Conservation (phyloP, 2,113 vertebrate genomes). For the Vulpes lagopus region DNA sequence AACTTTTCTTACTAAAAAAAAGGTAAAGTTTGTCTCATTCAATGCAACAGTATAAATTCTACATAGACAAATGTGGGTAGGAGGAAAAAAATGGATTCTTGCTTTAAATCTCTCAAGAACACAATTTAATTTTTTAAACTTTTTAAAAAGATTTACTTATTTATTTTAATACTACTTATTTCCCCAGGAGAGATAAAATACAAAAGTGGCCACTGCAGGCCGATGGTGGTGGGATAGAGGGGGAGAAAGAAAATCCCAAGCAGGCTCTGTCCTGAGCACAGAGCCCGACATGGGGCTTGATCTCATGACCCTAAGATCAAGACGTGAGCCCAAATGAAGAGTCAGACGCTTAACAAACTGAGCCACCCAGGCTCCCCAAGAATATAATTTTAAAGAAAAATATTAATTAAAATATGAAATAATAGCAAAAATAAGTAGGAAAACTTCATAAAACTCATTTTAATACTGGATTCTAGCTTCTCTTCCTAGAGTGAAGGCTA, state of each 20-base stretch:
- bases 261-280: neutral
- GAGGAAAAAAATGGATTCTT: conserved; percentile 34
- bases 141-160: neutral
- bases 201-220: too few species aligned
- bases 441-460: conserved; percentile 20
- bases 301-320: neutral
- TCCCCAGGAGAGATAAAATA: too few species aligned
- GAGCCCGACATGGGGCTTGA: neutral
- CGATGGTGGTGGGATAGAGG: neutral
- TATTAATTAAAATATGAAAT: conserved; percentile 14
- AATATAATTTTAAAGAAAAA: conserved; percentile 32
- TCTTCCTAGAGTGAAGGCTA: neutral
- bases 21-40: neutral
- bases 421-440: neutral
- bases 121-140: neutral
- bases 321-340: neutral
- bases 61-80: neutral
- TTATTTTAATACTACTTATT: neutral
- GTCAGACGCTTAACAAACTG: neutral
- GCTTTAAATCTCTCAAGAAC: conserved; percentile 8
- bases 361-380: neutral
- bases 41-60: neutral
- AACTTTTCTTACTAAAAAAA: conserved; percentile 15
- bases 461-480: conserved; percentile 14
- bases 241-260: neutral